These are phyloP conservation scores for Tetraodon nigroviridis DNA, from an alignment of 2,113 vertebrate genomes.

Conservation along the genomic window DNA sequence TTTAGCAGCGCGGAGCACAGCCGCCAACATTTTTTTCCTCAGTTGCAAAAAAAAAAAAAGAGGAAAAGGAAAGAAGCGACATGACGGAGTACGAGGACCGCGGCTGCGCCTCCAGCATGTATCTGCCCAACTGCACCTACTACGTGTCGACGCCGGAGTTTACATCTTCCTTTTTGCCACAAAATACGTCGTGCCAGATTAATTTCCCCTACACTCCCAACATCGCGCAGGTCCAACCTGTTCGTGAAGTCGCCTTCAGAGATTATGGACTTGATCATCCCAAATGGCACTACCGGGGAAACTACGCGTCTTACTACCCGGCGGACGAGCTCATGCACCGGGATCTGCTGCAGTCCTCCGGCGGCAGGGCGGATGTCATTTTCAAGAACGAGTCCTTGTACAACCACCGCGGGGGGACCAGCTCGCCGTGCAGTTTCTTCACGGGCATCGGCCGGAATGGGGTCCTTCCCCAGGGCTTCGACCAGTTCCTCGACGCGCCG, in stretches of 20 bases:
- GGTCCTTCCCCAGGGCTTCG: constrained; percentile 95
- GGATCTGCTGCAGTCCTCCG: constrained; percentile 78
- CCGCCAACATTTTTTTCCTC: constrained; percentile 78
- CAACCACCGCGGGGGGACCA: constrained; percentile 78
- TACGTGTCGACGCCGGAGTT: constrained; percentile 96
- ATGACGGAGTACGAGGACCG: constrained; percentile 99
- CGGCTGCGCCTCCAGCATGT: constrained; percentile 92
- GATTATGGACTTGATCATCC: constrained; percentile 95
- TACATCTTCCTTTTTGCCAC: constrained; percentile 92
- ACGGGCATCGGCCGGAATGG: constrained; percentile 89
- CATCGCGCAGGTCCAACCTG: constrained; percentile 94
- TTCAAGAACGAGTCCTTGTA: constrained; percentile 90
- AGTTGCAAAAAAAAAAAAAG: constrained; percentile 66
- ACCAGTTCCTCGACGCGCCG: constrained; percentile 91
- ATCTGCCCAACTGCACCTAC: constrained; percentile 95
- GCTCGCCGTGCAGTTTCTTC: constrained; percentile 85
- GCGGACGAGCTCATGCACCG: constrained; percentile 87
- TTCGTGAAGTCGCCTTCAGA: constrained; percentile 94
- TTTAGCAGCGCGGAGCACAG: constrained; percentile 87
- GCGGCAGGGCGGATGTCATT: constrained; percentile 87
- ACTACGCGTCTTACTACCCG: constrained; percentile 92
- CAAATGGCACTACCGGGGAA: constrained; percentile 91
- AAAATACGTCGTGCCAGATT: constrained; percentile 92
- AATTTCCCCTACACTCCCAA: constrained; percentile 96
- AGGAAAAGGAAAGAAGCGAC: constrained; percentile 78